Evolutionary conservation across 2,113 vertebrate genomes (phyloP).

Genomic region (Porphyrio hochstetteri): DNA sequence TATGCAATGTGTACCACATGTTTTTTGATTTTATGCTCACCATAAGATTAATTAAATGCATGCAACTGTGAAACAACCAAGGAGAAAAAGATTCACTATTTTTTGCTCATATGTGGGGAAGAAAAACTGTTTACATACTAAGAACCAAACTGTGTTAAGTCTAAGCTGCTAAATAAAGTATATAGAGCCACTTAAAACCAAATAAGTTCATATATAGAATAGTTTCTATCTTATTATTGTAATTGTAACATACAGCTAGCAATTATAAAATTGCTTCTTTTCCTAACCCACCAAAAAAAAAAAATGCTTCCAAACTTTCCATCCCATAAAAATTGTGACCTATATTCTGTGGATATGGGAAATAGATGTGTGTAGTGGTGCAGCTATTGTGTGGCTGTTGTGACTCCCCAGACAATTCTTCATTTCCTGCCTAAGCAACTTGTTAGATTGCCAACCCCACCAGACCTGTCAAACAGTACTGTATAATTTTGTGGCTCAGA

Average conservation of each 20-base stretch:
- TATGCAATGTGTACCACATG: background rate
- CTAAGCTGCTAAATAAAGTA: background rate
- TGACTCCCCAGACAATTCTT: background rate
- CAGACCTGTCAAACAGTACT: background rate
- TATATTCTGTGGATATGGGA: background rate
- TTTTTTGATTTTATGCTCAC: background rate
- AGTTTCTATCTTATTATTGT: background rate
- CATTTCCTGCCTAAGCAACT: background rate
- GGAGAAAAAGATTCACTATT: background rate
- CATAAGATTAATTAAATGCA: background rate
- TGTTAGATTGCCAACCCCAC: background rate
- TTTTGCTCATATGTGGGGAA: background rate
- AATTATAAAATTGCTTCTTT: background rate
- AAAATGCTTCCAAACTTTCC: background rate
- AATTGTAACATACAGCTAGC: background rate
- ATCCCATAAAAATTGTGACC: background rate
- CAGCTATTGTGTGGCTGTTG: background rate
- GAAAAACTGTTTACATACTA: fast-evolving
- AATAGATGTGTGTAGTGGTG: background rate
- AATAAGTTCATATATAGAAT: background rate
- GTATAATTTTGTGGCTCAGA: background rate
- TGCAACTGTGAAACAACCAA: background rate
- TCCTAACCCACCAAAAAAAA: background rate
- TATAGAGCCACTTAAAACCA: background rate
- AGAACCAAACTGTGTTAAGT: background rate